Evolutionary conservation across 2,888 invertebrate species (phyloP).

Genomic region (Diogma glabrata): DNA sequence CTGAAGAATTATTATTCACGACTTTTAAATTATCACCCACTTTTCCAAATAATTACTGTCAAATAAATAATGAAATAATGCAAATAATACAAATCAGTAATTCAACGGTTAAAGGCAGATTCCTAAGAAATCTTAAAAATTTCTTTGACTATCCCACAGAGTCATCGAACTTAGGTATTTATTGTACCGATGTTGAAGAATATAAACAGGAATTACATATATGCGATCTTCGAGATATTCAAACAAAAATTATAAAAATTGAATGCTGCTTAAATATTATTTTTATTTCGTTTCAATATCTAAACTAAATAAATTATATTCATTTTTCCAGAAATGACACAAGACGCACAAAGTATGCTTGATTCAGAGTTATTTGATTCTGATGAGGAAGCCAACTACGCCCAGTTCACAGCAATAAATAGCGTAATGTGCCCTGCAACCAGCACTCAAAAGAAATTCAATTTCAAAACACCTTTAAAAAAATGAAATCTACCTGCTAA

Average conservation of each 20-base stretch:
- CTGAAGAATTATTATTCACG: not conserved
- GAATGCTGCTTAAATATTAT: not conserved
- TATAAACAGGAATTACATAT: not conserved
- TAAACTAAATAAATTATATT: too few relatives aligned
- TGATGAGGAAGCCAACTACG: not conserved
- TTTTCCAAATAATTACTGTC: conserved; percentile 1
- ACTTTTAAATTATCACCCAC: not conserved
- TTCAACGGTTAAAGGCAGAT: too few relatives aligned
- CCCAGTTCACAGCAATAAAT: not conserved
- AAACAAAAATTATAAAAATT: conserved; percentile 2
- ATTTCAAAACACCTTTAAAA: not conserved
- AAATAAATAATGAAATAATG: not conserved
- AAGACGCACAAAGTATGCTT: not conserved
- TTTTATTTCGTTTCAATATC: not conserved
- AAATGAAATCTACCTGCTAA: too few relatives aligned
- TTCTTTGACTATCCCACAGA: not conserved
- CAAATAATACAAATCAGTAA: not conserved
- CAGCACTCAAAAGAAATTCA: not conserved
- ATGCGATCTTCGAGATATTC: not conserved
- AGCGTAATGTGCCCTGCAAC: not conserved
- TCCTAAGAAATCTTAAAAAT: not conserved
- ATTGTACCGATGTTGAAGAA: too few relatives aligned
- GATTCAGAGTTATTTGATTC: not conserved
- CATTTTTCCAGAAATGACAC: not conserved
- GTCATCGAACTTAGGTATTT: too few relatives aligned